Conservation (phyloP, 2,888 invertebrate species). For the Actias luna region DNA sequence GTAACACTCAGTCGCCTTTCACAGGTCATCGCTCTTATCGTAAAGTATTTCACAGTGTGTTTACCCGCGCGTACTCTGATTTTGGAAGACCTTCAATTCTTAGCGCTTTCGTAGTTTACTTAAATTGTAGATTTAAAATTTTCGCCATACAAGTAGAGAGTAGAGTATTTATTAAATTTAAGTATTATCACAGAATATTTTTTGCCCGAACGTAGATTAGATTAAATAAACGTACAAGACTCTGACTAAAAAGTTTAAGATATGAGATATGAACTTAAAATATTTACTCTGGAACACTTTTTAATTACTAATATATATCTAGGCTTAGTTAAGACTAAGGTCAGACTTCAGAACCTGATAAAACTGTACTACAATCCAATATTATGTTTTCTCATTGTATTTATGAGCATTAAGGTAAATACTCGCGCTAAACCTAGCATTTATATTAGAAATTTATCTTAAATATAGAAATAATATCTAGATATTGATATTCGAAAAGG, state of each 20-base stretch:
- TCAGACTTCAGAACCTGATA: too few species aligned
- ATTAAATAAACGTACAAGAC: too few species aligned
- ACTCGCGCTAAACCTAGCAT: not conserved
- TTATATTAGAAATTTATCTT: not conserved
- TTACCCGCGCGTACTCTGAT: not conserved
- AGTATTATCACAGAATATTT: too few species aligned
- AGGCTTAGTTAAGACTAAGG: too few species aligned
- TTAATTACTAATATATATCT: too few species aligned
- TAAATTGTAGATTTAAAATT: not conserved
- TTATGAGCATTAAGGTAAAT: not conserved
- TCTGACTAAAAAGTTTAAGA: too few species aligned
- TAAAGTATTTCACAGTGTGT: constrained; percentile 1
- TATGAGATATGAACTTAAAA: too few species aligned
- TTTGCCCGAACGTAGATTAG: too few species aligned
- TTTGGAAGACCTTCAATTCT: not conserved
- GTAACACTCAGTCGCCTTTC: constrained; percentile 1
- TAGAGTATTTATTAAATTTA: too few species aligned
- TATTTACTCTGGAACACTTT: too few species aligned
- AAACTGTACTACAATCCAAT: too few species aligned
- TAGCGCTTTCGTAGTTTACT: not conserved
- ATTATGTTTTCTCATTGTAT: too few species aligned
- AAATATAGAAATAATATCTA: not conserved
- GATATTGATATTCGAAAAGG: not conserved
- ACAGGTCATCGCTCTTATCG: constrained; percentile 8
- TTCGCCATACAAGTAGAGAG: not conserved